Base-by-base conservation (phyloP, 2,888 invertebrate genomes). In the Caenorhabditis japonica region DNA sequence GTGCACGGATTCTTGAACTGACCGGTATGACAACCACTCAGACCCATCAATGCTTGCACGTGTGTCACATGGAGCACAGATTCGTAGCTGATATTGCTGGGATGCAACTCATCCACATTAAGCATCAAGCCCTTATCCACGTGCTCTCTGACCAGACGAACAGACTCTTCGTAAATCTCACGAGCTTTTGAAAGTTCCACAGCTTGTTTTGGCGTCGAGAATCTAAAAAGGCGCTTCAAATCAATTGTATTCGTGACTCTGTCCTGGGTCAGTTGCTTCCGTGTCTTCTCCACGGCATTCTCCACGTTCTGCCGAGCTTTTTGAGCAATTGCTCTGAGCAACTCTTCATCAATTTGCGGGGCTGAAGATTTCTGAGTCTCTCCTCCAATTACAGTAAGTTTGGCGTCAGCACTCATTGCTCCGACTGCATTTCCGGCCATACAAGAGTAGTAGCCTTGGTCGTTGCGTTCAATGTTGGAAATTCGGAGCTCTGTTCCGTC, bases 111-210 rank as follows among this genome's bases (percentile, higher is more conserved):
- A 23, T 77, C 46, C 0, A 84, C 80, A 21, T 73, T 73, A 7
- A 87, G 73, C n/a, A 38, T 62, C 53, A 51, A 36, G 64, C 84
- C 94, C 25, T 90, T 89, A 81, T 87, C 81, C 0, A 95, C 92
- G 87, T 93, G 93, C 72, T 92, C 91, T 78, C 93, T 91, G 4
- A 99, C 93, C 84, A 95, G 93, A 8, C 93, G 91, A 75, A 97
- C 90, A 0, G 96, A 93, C 82, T 95, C 91, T 88, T 99, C 97
- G 88, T 96, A 97, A 76, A 97, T 92, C 90, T 99, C 97, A 0
- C 96, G 94, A 0, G 97, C 94, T 70, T 94, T 91, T 0, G 95
- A 95, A 39, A 95, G 89, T 87, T 94, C 93, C 69, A 95, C 87
- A 0, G 93, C 93, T 58, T 93, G 92, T 12, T 64, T 52, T 0